Evolutionary conservation across 2,797 vertebrate species (phyloP).

Genomic region (Muscicapa striata): DNA sequence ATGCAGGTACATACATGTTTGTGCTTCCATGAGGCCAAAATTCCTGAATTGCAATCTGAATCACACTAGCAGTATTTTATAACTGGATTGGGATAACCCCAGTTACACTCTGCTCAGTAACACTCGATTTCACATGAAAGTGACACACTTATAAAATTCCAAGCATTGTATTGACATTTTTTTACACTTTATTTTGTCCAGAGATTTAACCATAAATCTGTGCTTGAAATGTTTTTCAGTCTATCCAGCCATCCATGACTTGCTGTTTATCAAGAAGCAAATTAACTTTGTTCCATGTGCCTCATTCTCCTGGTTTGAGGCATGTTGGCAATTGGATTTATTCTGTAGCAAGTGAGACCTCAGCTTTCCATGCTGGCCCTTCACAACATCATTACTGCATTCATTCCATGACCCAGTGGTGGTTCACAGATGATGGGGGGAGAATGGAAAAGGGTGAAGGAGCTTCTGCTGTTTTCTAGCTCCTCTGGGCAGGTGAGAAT

Average conservation of each 20-base stretch:
- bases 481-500: not conserved
- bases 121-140: not conserved
- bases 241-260: not conserved
- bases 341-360: not conserved
- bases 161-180: not conserved
- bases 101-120: not conserved
- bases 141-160: not conserved
- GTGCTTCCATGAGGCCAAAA: not conserved
- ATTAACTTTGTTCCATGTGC: accelerated
- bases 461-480: accelerated
- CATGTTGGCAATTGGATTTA: not conserved
- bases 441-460: not conserved
- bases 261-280: not conserved
- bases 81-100: not conserved
- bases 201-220: not conserved
- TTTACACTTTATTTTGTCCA: not conserved
- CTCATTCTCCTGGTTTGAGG: not conserved
- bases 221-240: not conserved
- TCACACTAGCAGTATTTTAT: not conserved
- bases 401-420: not conserved
- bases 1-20: not conserved
- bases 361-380: not conserved
- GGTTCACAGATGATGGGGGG: accelerated
- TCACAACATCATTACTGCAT: not conserved
- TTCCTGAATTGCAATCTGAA: not conserved